These are phyloP conservation scores for Gulo gulo DNA, from an alignment of 2,113 vertebrate genomes.

Conservation along the genomic window DNA sequence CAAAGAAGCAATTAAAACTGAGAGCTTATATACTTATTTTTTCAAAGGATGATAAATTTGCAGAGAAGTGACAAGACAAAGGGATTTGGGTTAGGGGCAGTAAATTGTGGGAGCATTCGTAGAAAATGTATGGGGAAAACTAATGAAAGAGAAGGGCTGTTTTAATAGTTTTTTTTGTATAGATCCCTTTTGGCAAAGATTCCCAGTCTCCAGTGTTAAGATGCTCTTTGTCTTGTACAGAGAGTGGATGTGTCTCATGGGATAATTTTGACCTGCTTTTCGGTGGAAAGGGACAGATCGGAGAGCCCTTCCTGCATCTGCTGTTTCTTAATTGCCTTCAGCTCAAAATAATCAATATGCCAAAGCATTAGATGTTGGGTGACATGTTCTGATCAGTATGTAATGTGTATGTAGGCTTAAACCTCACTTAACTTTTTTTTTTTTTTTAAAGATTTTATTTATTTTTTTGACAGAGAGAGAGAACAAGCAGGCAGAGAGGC, in stretches of 20 bases:
- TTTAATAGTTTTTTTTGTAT: neutral
- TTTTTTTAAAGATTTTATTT: no score
- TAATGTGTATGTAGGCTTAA: neutral
- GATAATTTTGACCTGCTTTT: neutral
- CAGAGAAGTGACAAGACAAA: neutral
- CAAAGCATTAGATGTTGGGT: neutral
- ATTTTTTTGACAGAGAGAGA: no score
- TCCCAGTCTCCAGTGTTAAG: neutral
- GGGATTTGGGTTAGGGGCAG: neutral
- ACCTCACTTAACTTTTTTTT: neutral
- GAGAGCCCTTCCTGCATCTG: neutral
- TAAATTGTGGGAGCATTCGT: neutral
- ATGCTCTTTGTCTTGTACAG: neutral
- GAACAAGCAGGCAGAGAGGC: no score
- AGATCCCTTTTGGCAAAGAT: neutral
- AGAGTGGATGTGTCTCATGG: neutral
- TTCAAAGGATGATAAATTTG: neutral
- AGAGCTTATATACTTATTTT: neutral
- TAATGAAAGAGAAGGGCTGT: neutral
- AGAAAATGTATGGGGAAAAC: neutral
- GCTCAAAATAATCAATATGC: neutral
- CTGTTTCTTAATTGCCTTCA: neutral
- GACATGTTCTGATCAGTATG: neutral
- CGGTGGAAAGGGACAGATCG: neutral
- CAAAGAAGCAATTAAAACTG: neutral